Evolutionary conservation across 1,140 invertebrate species (phyloP), one percentile per base, ranked within the genome.

Genomic region (Heliconius himera): DNA sequence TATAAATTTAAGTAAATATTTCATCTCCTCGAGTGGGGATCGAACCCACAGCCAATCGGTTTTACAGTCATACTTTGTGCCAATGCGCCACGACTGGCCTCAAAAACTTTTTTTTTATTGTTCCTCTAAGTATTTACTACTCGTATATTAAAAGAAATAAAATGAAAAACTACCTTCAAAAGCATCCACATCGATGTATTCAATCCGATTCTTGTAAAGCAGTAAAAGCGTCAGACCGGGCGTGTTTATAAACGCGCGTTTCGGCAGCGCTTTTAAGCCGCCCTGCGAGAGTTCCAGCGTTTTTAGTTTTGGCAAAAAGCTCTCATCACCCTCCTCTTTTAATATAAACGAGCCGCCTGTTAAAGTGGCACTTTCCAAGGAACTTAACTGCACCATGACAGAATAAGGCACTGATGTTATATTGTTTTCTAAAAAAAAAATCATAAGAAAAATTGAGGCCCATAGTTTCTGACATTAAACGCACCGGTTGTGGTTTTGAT

Each of bases 171-270:
- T 20, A 81, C 80, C 80, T 60, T 71, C 73, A 8, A 81, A 78
- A 8, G 80, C 80, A 18, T 72, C 66, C 1, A 26, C 73, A 16
- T 81, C 46, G 4, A 81, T 26, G 16, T 20, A 29, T 8, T 72
- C 76, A 49, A 81, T 81, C 5, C 38, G 22, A 51, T 81, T 81
- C 3, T 33, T 22, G 76, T 66, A 81, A n/a, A 81, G 73, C 9
- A 54, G n/a, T 16, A 81, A 20, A 8, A 29, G 41, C n/a, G 49
- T 26, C 8, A 81, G 4, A 4, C n/a, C 18, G 5, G 80, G 76
- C 49, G 51, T 51, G 38, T 75, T 41, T 6, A 0, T 29, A 36
- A 81, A 81, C 2, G 76, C 80, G 4, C 66, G 46, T 22, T 18
- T 33, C 29, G 76, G 76, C 11, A 81, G 3, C 16, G 3, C 0